Percentiles rank a stretch among this genome's conserved stretches.
Conservation (phyloP, 1,140 invertebrate species). For the Mylabris phalerata region DNA sequence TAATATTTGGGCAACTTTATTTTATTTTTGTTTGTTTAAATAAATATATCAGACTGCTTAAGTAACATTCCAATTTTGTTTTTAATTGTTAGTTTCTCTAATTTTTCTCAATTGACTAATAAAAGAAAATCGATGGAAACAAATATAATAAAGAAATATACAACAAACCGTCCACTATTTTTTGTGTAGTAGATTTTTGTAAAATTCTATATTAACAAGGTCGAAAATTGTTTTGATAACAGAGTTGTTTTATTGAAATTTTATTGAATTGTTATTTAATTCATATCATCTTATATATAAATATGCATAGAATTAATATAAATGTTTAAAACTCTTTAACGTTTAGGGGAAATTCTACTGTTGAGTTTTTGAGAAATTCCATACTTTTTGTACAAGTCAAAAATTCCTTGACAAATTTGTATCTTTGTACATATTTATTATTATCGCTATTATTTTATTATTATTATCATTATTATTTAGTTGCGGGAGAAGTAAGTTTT, state of each 20-base stretch:
- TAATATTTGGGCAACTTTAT: slow-evolving; percentile 1
- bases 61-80: slow-evolving; percentile 11
- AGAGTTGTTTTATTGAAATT: slow-evolving; percentile 26
- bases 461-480: neutral
- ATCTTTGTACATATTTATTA: slow-evolving; percentile 29
- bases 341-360: neutral
- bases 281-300: slow-evolving; percentile 26
- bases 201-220: slow-evolving; percentile 5
- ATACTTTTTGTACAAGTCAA: neutral
- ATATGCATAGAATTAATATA: no score
- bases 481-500: slow-evolving; percentile 30
- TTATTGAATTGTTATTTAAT: slow-evolving; percentile 34
- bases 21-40: neutral
- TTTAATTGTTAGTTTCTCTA: neutral
- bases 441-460: neutral
- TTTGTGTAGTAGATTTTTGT: slow-evolving; percentile 7
- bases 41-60: neutral
- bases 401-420: slow-evolving; percentile 19
- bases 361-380: neutral
- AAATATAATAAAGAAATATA: neutral
- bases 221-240: slow-evolving; percentile 9
- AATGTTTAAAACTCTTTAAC: no score
- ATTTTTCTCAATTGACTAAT: no score
- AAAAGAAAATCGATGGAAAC: neutral
- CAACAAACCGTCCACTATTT: slow-evolving; percentile 23